Base-by-base conservation (phyloP, 1,140 invertebrate genomes). In the Antheraea pernyi region DNA sequence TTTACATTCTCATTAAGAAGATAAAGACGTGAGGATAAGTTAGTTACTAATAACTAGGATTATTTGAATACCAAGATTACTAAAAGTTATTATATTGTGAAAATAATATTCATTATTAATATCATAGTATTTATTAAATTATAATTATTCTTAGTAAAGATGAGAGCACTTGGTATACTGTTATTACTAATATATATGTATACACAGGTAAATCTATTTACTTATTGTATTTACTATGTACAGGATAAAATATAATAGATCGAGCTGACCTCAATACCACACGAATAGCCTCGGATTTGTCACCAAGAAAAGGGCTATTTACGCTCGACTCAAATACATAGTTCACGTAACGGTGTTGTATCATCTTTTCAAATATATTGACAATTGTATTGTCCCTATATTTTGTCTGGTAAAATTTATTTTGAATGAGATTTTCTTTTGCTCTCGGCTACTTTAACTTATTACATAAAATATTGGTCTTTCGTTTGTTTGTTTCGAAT, bases 251-350 rank as follows among this genome's bases (percentile, higher is more conserved):
- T 42, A 30, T 13, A 30, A 61, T 61, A 59, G 7, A 63, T 63
- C 61, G 36, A 37, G 13, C 61, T 63, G 61, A 63, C 61, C 61
- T 63, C 61, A 37, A 63, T 63, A 63, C 13, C 46, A 5, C 22
- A 30, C 22, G 9, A 36, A 63, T 60, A 30, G 30, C 13, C 61
- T 37, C 11, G 37, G 61, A 63, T 63, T 63, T 30, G n/a, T 63
- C 61, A 36, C 37, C 13, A 37, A 63, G 46, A 53, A 53, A 53
- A 53, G 9, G 11, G 46, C 10, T 11, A 53, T 53, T 42, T 42
- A 42, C 30, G 59, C 59, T 19, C 19, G 59, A 61, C 59, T 42
- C 39, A 42, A 42, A 42, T 7, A 42, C 39, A 42, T 8, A 42
- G 39, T 42, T 42, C 46, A 53, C 6, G 46, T 53, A 53, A 53